These are phyloP conservation scores for Conistra vaccinii DNA, from an alignment of 2,888 invertebrate species.

Conservation along the genomic window DNA sequence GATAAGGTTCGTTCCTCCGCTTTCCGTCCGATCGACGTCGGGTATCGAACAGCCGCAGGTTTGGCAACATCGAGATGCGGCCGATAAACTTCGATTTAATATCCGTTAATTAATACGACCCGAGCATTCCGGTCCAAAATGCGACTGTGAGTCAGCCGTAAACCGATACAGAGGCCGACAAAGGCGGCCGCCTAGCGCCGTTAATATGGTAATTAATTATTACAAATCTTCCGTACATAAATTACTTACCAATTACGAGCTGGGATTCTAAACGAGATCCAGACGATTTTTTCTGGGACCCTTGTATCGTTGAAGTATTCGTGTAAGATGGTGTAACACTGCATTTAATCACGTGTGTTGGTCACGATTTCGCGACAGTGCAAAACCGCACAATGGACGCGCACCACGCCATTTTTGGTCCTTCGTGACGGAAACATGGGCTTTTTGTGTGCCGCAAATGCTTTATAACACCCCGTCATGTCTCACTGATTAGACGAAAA, in stretches of 20 bases:
- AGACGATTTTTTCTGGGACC: constrained; percentile 53
- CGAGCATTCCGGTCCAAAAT: constrained; percentile 87
- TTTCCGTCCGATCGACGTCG: constrained; percentile 76
- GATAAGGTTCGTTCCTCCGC: constrained; percentile 83
- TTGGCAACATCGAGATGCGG: constrained; percentile 89
- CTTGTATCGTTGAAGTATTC: constrained; percentile 63
- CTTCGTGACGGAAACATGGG: constrained; percentile 78
- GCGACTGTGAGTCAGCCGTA: constrained; percentile 87
- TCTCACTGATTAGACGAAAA: constrained; percentile 71
- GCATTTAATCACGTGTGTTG: constrained; percentile 82
- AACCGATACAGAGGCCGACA: constrained; percentile 87
- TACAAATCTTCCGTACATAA: constrained; percentile 86
- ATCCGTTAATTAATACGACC: constrained; percentile 90
- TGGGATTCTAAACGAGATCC: constrained; percentile 71
- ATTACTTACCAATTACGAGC: constrained; percentile 84
- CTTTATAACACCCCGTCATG: constrained; percentile 81
- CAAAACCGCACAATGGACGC: constrained; percentile 82
- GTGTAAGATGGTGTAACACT: constrained; percentile 67
- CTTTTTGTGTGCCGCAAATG: constrained; percentile 81
- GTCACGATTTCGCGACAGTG: constrained; percentile 68
- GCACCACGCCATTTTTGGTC: constrained; percentile 80
- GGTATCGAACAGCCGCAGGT: constrained; percentile 85
- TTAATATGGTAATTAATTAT: constrained; percentile 90
- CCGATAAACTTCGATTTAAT: constrained; percentile 90
- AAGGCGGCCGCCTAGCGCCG: constrained; percentile 87